These are phyloP conservation scores for Cenopis cana DNA, from an alignment of 2,888 invertebrate genomes.

Conservation along the genomic window DNA sequence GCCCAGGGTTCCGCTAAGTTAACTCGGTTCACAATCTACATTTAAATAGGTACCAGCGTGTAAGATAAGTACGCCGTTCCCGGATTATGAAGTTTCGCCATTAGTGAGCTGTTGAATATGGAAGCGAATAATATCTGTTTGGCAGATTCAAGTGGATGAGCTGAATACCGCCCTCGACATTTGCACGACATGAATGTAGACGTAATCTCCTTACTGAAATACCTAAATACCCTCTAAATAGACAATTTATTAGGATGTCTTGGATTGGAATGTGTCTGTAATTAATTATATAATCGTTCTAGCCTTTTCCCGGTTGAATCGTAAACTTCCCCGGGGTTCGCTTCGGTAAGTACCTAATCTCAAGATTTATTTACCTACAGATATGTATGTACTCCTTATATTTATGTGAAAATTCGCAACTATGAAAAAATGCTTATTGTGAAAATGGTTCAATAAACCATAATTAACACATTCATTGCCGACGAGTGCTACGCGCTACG, in stretches of 20 bases:
- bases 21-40: constrained; percentile 23
- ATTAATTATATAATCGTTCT: too few species aligned
- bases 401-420: too few species aligned
- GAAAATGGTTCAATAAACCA: too few species aligned
- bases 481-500: too few species aligned
- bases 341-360: too few species aligned
- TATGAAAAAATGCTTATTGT: too few species aligned
- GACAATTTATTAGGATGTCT: constrained; percentile 7
- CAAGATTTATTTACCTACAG: too few species aligned
- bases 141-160: constrained; percentile 29
- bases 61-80: constrained; percentile 29
- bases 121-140: constrained; percentile 39
- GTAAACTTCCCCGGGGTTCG: too few species aligned
- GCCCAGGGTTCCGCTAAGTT: not conserved
- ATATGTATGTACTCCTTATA: too few species aligned
- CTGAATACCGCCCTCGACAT: not conserved
- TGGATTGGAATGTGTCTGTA: not conserved
- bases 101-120: constrained; percentile 43
- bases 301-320: too few species aligned
- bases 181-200: constrained; percentile 17
- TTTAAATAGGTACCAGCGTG: constrained; percentile 29
- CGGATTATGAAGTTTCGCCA: constrained; percentile 44
- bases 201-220: constrained; percentile 13
- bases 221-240: constrained; percentile 1
- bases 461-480: too few species aligned